Evolutionary conservation across 2,888 invertebrate species (phyloP).

Genomic region (Athetis lepigone): DNA sequence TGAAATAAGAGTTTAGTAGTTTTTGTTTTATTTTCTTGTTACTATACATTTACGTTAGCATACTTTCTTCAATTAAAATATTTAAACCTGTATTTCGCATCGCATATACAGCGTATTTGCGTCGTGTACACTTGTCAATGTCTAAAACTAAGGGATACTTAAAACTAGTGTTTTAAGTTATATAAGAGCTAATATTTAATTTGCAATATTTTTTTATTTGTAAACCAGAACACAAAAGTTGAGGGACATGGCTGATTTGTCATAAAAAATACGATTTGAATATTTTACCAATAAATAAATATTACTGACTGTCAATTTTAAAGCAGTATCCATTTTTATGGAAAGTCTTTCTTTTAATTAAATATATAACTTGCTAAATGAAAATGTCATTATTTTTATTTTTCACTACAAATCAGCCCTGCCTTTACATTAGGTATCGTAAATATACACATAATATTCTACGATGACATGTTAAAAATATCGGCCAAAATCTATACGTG

Average conservation of each 20-base stretch:
- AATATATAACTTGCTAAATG: not conserved
- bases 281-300: not conserved
- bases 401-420: conserved; percentile 24
- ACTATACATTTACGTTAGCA: too few species aligned
- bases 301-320: not conserved
- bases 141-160: too few species aligned
- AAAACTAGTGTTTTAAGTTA: too few species aligned
- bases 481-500: conserved; percentile 15
- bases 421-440: conserved; percentile 11
- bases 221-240: conserved; percentile 47
- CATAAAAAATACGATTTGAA: not conserved
- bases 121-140: too few species aligned
- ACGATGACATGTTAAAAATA: conserved; percentile 30
- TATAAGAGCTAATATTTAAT: not conserved
- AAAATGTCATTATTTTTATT: not conserved
- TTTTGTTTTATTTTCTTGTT: too few species aligned
- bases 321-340: too few species aligned
- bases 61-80: too few species aligned
- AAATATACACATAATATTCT: conserved; percentile 22
- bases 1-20: too few species aligned
- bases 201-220: not conserved
- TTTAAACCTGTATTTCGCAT: too few species aligned
- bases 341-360: too few species aligned
- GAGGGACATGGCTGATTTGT: conserved; percentile 13
- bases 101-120: too few species aligned